Conservation (phyloP, 2,113 vertebrate species). For the Brachypodius melanocephalos region DNA sequence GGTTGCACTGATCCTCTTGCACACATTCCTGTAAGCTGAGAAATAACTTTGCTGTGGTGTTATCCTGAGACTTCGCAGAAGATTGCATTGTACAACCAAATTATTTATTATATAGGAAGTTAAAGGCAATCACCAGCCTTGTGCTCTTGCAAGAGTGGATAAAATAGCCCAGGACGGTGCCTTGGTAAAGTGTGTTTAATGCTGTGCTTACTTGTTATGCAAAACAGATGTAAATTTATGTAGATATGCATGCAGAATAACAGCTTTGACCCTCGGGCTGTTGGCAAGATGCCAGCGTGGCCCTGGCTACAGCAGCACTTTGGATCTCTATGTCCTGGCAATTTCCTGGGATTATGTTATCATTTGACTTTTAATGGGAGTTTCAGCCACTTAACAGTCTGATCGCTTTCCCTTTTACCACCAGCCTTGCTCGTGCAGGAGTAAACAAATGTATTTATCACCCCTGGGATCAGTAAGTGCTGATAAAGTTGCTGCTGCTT, state of each 20-base stretch:
- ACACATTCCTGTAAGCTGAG: rapidly evolving
- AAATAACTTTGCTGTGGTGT: not conserved
- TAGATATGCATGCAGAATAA: conserved; percentile 7
- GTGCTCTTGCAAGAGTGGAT: not conserved
- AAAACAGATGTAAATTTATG: conserved; percentile 53
- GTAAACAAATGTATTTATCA: conserved; percentile 77
- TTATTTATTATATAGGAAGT: not conserved
- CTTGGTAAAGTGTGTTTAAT: not conserved
- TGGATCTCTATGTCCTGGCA: conserved; percentile 11
- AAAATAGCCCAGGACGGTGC: not conserved
- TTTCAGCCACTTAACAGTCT: conserved; percentile 57
- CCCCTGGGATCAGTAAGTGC: conserved; percentile 66
- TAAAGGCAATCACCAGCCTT: not conserved
- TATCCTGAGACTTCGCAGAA: not conserved
- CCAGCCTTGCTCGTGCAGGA: conserved; percentile 40
- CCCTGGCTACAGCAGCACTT: not conserved
- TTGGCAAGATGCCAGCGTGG: not conserved
- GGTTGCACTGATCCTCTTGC: not conserved
- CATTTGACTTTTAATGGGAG: conserved; percentile 38
- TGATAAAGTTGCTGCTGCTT: conserved; percentile 71
- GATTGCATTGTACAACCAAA: not conserved
- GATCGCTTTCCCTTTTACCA: conserved; percentile 59
- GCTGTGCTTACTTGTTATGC: not conserved
- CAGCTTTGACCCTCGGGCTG: conserved; percentile 27
- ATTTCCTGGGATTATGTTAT: conserved; percentile 53